These are phyloP conservation scores for Ecliptopera silaceata DNA, from an alignment of 2,888 invertebrate species.

Conservation along the genomic window DNA sequence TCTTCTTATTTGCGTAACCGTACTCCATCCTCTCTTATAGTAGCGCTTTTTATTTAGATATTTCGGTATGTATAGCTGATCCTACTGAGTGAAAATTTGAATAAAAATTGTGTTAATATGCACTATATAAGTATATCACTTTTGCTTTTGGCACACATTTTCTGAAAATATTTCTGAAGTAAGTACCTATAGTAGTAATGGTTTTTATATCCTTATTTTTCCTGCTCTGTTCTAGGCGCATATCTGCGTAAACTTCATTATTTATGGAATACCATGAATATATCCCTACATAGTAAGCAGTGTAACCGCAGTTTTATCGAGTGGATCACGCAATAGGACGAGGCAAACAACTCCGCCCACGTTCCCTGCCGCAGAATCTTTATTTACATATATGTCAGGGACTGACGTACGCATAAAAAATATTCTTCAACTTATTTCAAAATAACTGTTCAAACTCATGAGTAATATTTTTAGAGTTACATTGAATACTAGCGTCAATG, in stretches of 20 bases:
- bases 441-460: constrained; percentile 10
- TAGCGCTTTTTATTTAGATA: constrained; percentile 2
- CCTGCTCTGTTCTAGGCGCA: neutral
- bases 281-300: constrained; percentile 48
- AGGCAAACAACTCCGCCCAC: constrained; percentile 78
- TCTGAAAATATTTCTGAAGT: neutral
- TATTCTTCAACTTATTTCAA: constrained; percentile 24
- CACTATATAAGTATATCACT: too few relatives aligned
- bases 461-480: constrained; percentile 6
- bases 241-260: neutral
- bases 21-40: neutral
- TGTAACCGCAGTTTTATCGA: constrained; percentile 71
- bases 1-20: constrained; percentile 10
- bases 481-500: constrained; percentile 4
- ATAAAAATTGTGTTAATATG: neutral
- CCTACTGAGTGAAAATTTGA: neutral
- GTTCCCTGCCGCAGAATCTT: constrained; percentile 50
- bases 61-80: neutral
- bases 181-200: too few relatives aligned
- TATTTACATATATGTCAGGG: constrained; percentile 51
- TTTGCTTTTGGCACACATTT: too few relatives aligned
- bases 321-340: constrained; percentile 73
- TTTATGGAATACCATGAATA: constrained; percentile 43
- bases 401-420: constrained; percentile 31
- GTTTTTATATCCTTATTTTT: neutral